A percentile compares a stretch with the other conserved stretches of the same genome.
Conservation (phyloP, 2,113 vertebrate genomes). For the Rhinoptilus africanus region DNA sequence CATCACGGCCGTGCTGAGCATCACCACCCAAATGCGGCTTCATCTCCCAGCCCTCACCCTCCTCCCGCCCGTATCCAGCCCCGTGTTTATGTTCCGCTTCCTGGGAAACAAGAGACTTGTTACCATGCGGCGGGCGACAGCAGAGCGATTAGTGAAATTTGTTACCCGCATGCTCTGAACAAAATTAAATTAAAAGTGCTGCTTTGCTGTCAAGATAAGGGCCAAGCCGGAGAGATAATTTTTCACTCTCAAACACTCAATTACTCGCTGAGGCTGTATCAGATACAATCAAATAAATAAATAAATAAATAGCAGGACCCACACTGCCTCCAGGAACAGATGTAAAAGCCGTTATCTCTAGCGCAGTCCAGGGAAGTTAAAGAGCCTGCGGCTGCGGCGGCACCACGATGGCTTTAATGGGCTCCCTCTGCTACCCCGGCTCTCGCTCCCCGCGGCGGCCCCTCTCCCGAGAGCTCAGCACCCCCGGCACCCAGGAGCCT, state of each 20-base stretch:
- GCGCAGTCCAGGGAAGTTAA: slow-evolving; percentile 39
- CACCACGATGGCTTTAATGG: background rate
- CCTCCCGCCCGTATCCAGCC: background rate
- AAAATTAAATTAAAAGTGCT: slow-evolving; percentile 84
- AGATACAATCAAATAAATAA: slow-evolving; percentile 68
- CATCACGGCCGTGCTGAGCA: background rate
- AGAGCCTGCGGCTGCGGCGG: background rate
- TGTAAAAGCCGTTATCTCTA: slow-evolving; percentile 69
- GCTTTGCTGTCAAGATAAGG: slow-evolving; percentile 83
- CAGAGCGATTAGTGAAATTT: slow-evolving; percentile 80
- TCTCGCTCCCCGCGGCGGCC: accelerated
- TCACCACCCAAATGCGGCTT: background rate
- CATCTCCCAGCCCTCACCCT: background rate
- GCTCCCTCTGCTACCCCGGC: background rate
- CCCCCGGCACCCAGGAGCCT: accelerated
- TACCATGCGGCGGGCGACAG: slow-evolving; percentile 76
- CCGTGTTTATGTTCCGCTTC: slow-evolving; percentile 53
- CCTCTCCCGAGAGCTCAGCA: background rate
- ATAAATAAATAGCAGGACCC: slow-evolving; percentile 36
- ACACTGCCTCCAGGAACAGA: slow-evolving; percentile 68
- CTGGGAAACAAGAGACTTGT: slow-evolving; percentile 69
- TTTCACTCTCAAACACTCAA: slow-evolving; percentile 83
- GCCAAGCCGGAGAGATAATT: slow-evolving; percentile 79
- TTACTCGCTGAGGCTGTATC: slow-evolving; percentile 76
- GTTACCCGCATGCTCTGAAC: slow-evolving; percentile 76